These are phyloP conservation scores for Lithobates pipiens DNA, from an alignment of 2,797 vertebrate species.

Conservation along the genomic window DNA sequence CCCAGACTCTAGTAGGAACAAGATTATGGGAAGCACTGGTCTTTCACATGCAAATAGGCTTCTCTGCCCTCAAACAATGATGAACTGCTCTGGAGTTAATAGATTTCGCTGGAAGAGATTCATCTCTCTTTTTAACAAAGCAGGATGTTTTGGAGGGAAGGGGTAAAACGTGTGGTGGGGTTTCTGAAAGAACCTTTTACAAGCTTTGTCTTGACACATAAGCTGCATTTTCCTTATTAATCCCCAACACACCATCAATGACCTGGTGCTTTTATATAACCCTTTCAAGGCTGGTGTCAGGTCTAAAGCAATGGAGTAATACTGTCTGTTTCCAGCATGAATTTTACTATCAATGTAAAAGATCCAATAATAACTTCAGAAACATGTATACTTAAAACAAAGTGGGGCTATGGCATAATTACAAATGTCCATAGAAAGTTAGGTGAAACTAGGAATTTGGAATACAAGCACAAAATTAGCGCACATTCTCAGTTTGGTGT, in stretches of 20 bases:
- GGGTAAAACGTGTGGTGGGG: constrained; percentile 79
- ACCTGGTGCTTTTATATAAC: constrained; percentile 33
- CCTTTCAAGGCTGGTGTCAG: neutral
- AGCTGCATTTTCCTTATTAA: constrained; percentile 83
- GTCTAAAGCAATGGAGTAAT: neutral
- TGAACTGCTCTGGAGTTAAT: constrained; percentile 99
- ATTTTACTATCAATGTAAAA: neutral
- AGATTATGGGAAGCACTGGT: constrained; percentile 86
- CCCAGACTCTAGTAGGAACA: constrained; percentile 84
- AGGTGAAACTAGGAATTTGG: no score
- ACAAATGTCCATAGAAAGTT: no score
- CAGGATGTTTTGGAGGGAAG: constrained; percentile 79
- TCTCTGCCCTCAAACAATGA: constrained; percentile 92
- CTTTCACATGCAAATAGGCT: constrained; percentile 95
- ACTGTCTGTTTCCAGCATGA: neutral
- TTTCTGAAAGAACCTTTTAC: constrained; percentile 90
- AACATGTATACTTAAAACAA: no score
- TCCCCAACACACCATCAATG: constrained; percentile 68
- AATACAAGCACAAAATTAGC: no score
- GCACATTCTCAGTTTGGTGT: no score
- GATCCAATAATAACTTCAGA: no score
- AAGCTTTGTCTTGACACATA: constrained; percentile 82
- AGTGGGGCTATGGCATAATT: no score
- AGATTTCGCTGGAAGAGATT: constrained; percentile 91
- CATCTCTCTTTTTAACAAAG: constrained; percentile 85